Base-by-base conservation (phyloP, 2,888 invertebrate genomes). In the Polydesmus complanatus region DNA sequence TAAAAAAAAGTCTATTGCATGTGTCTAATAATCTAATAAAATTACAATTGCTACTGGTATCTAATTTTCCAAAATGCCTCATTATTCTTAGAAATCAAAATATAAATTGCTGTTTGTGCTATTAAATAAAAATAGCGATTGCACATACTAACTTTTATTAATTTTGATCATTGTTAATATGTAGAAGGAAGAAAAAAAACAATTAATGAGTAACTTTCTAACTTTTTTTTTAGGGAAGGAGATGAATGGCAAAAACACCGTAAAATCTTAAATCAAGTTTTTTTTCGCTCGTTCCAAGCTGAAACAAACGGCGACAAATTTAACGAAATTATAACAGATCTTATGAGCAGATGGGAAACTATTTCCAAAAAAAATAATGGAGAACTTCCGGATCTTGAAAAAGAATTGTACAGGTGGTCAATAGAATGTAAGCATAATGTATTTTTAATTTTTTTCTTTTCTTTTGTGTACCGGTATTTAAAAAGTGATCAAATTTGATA, bases 211-310 rank as follows among this genome's bases (percentile, higher is more conserved):
- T n/a, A n/a, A n/a, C n/a, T n/a, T n/a, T n/a, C n/a, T n/a, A n/a
- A n/a, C n/a, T n/a, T n/a, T n/a, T n/a, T n/a, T n/a, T 66, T 48
- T 67, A 81, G 80, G 80, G 78, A 90, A 67, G 90, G 86, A 0
- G 80, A 83, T 61, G 87, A 90, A 72, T 92, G 92, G 92, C 73
- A 82, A 62, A 73, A 78, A 55, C 82, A 83, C 69, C 78, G 92
- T 49, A 80, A 82, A 67, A 78, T 84, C 64, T 78, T 90, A 75
- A 91, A 89, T 73, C 82, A 81, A 69, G 74, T 84, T 65, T 74
- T 92, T 67, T 75, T 91, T 14, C 80, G 79, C 70, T 81, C 83
- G 14, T 78, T 81, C 68, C 73, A 79, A 56, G 75, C 79, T 58
- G 70, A 70, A 19, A 81, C 81, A 77, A 77, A 87, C 69, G 75